These are phyloP conservation scores for Australoheros scitulus DNA, from an alignment of 2,113 vertebrate genomes.

Conservation along the genomic window DNA sequence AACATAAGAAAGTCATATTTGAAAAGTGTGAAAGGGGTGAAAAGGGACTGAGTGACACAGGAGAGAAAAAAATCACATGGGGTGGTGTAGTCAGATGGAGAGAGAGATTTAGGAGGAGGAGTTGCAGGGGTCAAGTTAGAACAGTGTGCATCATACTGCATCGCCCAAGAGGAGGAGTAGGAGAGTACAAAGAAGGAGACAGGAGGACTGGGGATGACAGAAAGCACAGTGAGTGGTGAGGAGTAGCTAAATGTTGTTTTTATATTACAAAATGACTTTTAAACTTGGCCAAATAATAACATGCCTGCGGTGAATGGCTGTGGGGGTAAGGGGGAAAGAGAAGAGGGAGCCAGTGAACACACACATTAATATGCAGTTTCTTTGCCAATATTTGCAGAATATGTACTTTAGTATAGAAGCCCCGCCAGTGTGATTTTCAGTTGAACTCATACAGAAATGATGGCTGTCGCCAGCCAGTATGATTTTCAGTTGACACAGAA, in stretches of 20 bases:
- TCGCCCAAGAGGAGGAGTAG: neutral
- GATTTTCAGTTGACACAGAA: too few species aligned
- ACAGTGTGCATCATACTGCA: conserved; percentile 18
- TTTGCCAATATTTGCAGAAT: neutral
- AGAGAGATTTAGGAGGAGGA: conserved; percentile 2
- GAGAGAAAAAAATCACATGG: neutral
- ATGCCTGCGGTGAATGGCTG: neutral
- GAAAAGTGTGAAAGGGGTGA: neutral
- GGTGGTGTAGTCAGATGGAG: neutral
- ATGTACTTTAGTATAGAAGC: too few species aligned
- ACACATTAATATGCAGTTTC: neutral
- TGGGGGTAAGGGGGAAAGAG: neutral
- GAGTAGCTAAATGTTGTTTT: neutral
- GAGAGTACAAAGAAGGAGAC: neutral
- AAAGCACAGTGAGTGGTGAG: neutral
- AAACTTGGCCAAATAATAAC: neutral
- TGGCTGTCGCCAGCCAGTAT: too few species aligned
- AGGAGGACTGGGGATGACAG: neutral
- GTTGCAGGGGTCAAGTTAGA: conserved; percentile 20
- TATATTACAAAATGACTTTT: neutral
- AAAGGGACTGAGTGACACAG: neutral
- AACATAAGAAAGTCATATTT: conserved; percentile 4
- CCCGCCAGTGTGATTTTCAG: too few species aligned
- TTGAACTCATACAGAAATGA: too few species aligned
- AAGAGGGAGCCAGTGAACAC: neutral